Percentiles rank a stretch among this genome's conserved stretches.
These are phyloP conservation scores for Tricholaema leucomelas DNA, from an alignment of 2,113 vertebrate species.

Conservation along the genomic window DNA sequence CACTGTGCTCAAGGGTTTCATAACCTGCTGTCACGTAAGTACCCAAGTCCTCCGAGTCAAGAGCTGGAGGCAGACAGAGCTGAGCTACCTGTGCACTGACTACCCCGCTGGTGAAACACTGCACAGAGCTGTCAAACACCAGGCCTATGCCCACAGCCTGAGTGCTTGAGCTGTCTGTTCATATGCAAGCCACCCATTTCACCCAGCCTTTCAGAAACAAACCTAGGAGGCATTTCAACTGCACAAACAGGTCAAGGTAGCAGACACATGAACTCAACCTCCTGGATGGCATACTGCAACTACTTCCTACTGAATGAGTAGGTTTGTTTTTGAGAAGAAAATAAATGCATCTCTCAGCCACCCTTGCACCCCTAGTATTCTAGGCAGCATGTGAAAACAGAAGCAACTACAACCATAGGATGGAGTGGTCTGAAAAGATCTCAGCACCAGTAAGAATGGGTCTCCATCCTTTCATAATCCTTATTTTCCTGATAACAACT, in stretches of 20 bases:
- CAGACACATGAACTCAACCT: neutral
- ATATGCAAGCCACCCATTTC: neutral
- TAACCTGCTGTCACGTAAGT: neutral
- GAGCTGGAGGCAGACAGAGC: neutral
- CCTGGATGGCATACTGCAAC: neutral
- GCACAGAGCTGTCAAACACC: neutral
- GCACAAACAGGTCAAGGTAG: neutral
- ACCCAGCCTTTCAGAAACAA: neutral
- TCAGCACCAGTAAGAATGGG: neutral
- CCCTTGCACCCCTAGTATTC: neutral
- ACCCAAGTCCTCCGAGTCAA: fast-evolving
- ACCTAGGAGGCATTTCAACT: neutral
- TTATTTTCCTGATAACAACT: neutral
- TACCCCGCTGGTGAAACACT: neutral
- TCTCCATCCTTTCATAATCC: neutral
- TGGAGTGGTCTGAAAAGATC: neutral
- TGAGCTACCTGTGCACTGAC: fast-evolving
- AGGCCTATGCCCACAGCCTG: neutral
- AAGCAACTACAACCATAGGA: neutral
- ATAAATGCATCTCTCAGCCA: neutral
- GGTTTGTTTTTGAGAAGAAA: neutral
- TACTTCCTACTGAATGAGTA: neutral
- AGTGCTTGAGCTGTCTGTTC: neutral
- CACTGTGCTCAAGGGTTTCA: neutral
- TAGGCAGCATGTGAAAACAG: neutral